Evolutionary conservation across 2,888 invertebrate genomes (phyloP), one percentile per base, ranked within the genome.

Genomic region (Dendrolimus pini): DNA sequence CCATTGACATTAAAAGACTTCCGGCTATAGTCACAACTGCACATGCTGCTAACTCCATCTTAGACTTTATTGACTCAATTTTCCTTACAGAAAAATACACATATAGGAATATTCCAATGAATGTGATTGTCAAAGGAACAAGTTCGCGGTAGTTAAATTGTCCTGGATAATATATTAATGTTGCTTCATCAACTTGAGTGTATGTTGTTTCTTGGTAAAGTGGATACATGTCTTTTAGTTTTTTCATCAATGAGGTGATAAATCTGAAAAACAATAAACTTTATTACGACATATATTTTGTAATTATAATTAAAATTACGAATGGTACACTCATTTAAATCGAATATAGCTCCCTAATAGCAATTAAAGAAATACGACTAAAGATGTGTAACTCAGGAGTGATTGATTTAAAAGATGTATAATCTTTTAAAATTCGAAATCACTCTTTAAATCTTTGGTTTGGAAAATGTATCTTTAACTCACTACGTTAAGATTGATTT

Each of bases 1-100:
- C 96, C 77, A 98, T 93, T 0, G 98, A 98, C 96, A 99, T 98
- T 52, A 96, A 94, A 9, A 99, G 91, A 56, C 98, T 98, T 2
- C 96, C 94, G 12, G 95, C 92, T 8, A 96, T 96, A 0, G 98
- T 98, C 9, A 96, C 87, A 7, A 97, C 96, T 0, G 98, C 97
- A 72, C 97, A 96, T 53, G 98, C 93, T 0, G 99, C 98, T 75
- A 99, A 82, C 80, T 94, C 94, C 13, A 95, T 79, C 84, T 98
- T 97, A 0, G 97, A 97, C 74, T 96, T 95, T 53, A 97, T 96
- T 76, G 97, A 93, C 81, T 98, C 98, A 62, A 99, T 98, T 91
- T 99, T 99, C 67, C 98, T 93, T 52, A 99, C 96, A 41, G 98
- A 98, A 82, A 98, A 99, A 77, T 98, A 98, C 42, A 99, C 95